A percentile compares a stretch with the other conserved stretches of the same genome.
phyloP scores from a whole-genome alignment of 2,113 vertebrate genomes.

The Hypomesus transpacificus region DNA sequence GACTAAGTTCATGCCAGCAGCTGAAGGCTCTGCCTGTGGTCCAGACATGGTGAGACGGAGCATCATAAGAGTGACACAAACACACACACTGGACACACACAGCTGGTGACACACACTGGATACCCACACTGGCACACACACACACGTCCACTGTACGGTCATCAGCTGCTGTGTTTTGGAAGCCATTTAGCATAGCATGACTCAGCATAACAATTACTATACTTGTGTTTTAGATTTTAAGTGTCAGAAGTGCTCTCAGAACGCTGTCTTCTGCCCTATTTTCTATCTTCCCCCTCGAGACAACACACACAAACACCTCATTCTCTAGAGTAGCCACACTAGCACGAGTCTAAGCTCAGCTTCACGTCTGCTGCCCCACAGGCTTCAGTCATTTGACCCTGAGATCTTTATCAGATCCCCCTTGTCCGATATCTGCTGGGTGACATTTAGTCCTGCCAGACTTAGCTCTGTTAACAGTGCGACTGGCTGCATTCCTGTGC shows the following conservation, averaged over 20 bases:
- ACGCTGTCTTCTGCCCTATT: too few species aligned
- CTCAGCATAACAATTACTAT: too few species aligned
- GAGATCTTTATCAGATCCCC: background rate
- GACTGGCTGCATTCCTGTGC: conserved; percentile 1
- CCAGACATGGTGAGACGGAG: conserved; percentile 77
- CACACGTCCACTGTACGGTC: background rate
- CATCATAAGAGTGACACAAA: background rate
- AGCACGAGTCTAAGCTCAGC: background rate
- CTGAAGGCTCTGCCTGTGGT: conserved; percentile 84
- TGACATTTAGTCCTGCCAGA: background rate
- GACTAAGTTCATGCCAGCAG: conserved; percentile 92
- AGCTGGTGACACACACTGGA: background rate
- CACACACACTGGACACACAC: background rate
- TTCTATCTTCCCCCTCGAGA: too few species aligned
- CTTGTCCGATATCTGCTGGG: background rate
- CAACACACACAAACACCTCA: too few species aligned
- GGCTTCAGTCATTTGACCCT: background rate
- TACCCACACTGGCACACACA: background rate
- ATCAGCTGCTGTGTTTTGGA: too few species aligned
- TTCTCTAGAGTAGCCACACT: too few species aligned
- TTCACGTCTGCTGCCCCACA: conserved; percentile 15
- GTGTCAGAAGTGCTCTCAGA: too few species aligned
- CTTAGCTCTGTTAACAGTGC: background rate
- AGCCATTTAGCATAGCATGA: too few species aligned
- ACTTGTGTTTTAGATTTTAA: too few species aligned